Evolutionary conservation across 1,140 invertebrate species (phyloP), one percentile per base, ranked within the genome.

Genomic region (Drosophila teissieri): DNA sequence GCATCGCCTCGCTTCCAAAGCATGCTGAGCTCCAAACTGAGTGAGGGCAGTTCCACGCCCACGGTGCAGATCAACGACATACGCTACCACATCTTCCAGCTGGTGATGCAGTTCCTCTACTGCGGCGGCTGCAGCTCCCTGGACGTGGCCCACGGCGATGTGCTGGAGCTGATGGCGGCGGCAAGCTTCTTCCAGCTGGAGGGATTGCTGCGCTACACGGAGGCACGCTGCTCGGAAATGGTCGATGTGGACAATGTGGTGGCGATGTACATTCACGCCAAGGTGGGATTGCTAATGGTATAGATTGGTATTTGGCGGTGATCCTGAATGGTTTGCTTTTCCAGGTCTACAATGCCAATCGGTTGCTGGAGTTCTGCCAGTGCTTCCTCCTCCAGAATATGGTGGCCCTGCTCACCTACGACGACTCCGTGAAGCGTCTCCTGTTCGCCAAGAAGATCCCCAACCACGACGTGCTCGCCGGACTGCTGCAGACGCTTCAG

Each of bases 1-100:
- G 97, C 97, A 39, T 98, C 97, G 8, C 95, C 96, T 14, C 94
- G 96, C 60, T 96, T 98, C 76, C 95, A 97, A 78, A 96, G 95
- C 44, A 97, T 98, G 97, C 93, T 98, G 22, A 97, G 95, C 81
- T 95, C 95, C 3, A 96, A 96, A 85, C 91, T 96, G 48, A 95
- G 95, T 78, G 95, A 97, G 76, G 95, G 95, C 12, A 95, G 92
- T 63, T 79, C 94, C 81, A 94, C 97, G 44, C 96, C 96, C 0
- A 96, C 97, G 44, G 96, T 98, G 53, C 97, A 98, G 92, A 98
- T 98, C 73, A 98, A 98, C 80, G 97, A 98, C 91, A 98, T 98
- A 65, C 93, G 97, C 91, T 98, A 98, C 92, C 96, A 97, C 83
- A 98, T 98, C 78, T 93, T 93, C 37, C 91, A 98, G 96, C 94